Base-by-base conservation (phyloP, 2,113 vertebrate species). In the Petrocephalus zakoni region DNA sequence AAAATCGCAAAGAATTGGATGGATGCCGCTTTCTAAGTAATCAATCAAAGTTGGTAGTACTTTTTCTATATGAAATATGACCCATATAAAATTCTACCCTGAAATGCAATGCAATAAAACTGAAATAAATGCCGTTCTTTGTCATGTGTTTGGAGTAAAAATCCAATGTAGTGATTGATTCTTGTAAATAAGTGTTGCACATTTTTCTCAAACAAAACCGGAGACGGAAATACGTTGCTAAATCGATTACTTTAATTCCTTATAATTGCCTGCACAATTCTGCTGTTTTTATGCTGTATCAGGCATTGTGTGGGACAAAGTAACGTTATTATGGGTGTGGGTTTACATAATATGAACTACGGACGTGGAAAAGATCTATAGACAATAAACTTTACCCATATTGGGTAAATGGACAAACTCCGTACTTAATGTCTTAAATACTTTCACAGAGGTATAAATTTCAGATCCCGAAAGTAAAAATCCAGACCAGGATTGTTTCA, bases 331-430 rank as follows among this genome's bases (percentile, higher is more conserved):
- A 17, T 87, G 53, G 10, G 37, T 85, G 29, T 85, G 21, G 64
- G 34, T 64, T 22, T 87, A 64, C 53, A 49, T n/a, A 19, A 8
- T 52, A 34, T 55, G 19, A 34, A 34, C 17, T 81, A 81, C 49
- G 19, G 72, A 53, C 19, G 21, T 88, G 68, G 21, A 37, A 34
- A 85, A 34, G 81, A 82, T 84, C 52, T 61, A 25, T 17, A 25
- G 5, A 64, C 4, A 47, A 61, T 53, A 37, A 34, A 64, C 51
- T 11, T 53, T 75, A 61, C 78, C 78, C 75, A 84, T 83, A 88
- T 84, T 88, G 88, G 78, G 88, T 88, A 37, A 88, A 88, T n/a
- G 83, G 34, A 58, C n/a, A 29, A 29, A 68, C 25, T 68, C 1
- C 61, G n/a, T n/a, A 68, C 25, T 29, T 2, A 68, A 68, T 68